Percentiles rank a stretch among this genome's conserved stretches.
Evolutionary conservation across 2,888 invertebrate genomes (phyloP).

Genomic region (Nymphalis polychloros): DNA sequence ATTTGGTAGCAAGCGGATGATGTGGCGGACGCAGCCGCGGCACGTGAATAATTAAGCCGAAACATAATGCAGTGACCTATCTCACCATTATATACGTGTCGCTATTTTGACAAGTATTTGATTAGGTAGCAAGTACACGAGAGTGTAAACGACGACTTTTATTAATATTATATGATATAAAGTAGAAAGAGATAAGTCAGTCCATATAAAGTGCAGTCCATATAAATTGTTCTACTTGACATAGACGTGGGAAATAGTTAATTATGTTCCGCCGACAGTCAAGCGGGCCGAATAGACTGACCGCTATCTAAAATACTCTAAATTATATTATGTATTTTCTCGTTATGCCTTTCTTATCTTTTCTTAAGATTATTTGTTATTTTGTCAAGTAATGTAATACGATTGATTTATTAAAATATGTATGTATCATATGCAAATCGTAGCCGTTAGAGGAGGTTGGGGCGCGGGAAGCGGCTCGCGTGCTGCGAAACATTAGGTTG

Average conservation of each 20-base stretch:
- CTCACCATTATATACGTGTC: constrained; percentile 2
- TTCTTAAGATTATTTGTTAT: background rate
- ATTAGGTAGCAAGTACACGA: background rate
- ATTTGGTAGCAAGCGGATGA: constrained; percentile 81
- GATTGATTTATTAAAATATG: constrained; percentile 49
- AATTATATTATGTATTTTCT: constrained; percentile 43
- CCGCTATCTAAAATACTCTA: constrained; percentile 61
- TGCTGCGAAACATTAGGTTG: constrained; percentile 70
- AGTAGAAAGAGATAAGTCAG: constrained; percentile 20
- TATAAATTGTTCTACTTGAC: constrained; percentile 60
- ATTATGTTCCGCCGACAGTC: constrained; percentile 56
- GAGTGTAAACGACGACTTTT: background rate
- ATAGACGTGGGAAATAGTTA: constrained; percentile 64
- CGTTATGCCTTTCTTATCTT: background rate
- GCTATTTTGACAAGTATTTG: constrained; percentile 2
- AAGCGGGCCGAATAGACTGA: constrained; percentile 37
- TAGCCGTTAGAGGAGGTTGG: constrained; percentile 59
- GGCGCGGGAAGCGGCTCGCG: constrained; percentile 58
- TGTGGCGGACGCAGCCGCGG: constrained; percentile 68
- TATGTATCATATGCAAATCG: constrained; percentile 62
- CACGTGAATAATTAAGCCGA: constrained; percentile 77
- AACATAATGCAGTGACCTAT: constrained; percentile 43
- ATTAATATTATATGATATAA: background rate
- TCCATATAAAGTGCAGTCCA: constrained; percentile 49
- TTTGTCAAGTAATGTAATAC: background rate